Conservation (phyloP, 1,140 invertebrate species). For the Limonius californicus region DNA sequence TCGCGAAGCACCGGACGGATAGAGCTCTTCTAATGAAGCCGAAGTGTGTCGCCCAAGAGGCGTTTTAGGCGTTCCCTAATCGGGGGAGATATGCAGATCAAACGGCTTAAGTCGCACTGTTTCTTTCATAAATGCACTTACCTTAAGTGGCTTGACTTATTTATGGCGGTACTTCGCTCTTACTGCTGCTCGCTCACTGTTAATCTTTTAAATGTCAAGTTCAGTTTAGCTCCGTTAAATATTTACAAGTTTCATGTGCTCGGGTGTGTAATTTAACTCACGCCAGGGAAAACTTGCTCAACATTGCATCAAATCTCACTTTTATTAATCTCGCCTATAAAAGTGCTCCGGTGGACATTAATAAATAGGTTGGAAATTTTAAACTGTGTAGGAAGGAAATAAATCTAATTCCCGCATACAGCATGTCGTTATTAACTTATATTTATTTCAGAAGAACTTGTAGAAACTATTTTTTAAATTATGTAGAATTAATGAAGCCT, state of each 20-base stretch:
- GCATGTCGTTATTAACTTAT: no score
- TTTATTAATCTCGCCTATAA: no score
- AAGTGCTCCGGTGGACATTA: no score
- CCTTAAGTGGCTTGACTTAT: background rate
- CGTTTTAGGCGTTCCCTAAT: background rate
- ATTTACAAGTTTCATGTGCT: background rate
- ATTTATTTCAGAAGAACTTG: no score
- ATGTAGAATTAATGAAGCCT: no score
- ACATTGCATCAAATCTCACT: no score
- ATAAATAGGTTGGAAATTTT: no score
- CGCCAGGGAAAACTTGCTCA: background rate
- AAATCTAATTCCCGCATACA: no score
- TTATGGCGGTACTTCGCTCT: background rate
- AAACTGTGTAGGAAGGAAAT: no score
- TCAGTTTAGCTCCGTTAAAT: background rate
- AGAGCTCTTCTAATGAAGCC: background rate
- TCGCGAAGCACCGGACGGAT: constrained; percentile 4
- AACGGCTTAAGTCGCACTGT: background rate
- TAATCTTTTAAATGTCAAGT: background rate
- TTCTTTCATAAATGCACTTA: background rate
- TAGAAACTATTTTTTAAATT: no score
- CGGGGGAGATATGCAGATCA: constrained; percentile 1
- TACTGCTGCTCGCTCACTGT: background rate
- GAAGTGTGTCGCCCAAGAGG: background rate
- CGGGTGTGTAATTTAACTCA: background rate